A percentile compares a stretch with the other conserved stretches of the same genome.
phyloP scores from a whole-genome alignment of 1,140 invertebrate species.

The Latrodectus geometricus region DNA sequence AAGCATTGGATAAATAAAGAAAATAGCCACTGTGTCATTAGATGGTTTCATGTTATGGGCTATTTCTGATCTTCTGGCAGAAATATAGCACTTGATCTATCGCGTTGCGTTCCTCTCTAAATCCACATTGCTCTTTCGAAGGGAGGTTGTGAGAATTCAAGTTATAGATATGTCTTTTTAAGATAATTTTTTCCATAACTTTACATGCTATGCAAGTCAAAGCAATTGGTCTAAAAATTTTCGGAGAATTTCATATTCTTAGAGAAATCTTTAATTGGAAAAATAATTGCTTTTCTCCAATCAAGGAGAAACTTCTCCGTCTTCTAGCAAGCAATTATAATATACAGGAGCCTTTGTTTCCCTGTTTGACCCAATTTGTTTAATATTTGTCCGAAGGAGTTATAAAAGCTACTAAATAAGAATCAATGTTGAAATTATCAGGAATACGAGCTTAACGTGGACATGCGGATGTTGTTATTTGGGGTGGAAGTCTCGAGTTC shows the following conservation, averaged over 20 bases:
- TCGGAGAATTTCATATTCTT: neutral
- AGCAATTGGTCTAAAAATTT: neutral
- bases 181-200: constrained; percentile 8
- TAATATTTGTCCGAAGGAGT: no score
- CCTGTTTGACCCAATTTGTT: no score
- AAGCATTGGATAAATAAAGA: neutral
- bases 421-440: no score
- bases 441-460: no score
- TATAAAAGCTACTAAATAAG: no score
- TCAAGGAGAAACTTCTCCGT: no score
- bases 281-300: neutral
- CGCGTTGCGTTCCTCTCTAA: no score
- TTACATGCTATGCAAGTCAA: neutral
- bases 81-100: neutral
- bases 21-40: neutral
- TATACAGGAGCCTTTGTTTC: no score
- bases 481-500: no score
- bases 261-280: neutral
- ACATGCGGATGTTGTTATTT: no score
- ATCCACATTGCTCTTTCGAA: no score
- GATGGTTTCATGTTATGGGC: neutral
- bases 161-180: neutral
- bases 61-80: constrained; percentile 3
- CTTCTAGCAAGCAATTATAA: no score
- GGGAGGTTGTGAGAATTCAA: neutral